These are phyloP conservation scores for Esox niger DNA, from an alignment of 2,113 vertebrate species.

Conservation along the genomic window DNA sequence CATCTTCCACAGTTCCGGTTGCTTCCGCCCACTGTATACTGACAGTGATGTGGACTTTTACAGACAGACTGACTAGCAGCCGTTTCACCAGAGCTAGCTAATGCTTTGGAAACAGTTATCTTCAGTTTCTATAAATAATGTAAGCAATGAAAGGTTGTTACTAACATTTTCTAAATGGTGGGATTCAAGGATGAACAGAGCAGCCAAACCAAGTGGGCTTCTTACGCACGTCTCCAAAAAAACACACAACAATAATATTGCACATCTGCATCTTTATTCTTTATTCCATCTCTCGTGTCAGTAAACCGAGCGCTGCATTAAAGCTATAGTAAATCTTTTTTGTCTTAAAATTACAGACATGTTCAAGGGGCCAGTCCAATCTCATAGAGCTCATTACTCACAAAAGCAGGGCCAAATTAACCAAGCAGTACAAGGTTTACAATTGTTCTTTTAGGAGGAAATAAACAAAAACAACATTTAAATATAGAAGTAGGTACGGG, in stretches of 20 bases:
- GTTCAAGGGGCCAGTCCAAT: conserved; percentile 47
- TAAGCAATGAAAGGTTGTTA: neutral
- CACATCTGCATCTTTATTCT: conserved; percentile 67
- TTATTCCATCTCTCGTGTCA: conserved; percentile 42
- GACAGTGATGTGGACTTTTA: conserved; percentile 7
- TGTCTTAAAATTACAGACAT: conserved; percentile 18
- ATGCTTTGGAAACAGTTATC: conserved; percentile 22
- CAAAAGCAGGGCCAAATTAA: too few relatives aligned
- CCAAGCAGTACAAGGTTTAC: too few relatives aligned
- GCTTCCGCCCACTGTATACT: conserved; percentile 35
- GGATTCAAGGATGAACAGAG: too few relatives aligned
- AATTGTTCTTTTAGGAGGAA: too few relatives aligned
- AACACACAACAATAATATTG: conserved; percentile 31
- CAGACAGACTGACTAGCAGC: neutral
- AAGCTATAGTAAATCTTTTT: conserved; percentile 51
- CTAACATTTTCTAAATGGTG: neutral
- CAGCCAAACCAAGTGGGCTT: too few relatives aligned
- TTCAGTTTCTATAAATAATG: neutral
- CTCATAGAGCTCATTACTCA: conserved; percentile 39
- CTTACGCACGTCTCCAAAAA: conserved; percentile 16
- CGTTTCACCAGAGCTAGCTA: conserved; percentile 17
- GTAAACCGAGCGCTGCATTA: conserved; percentile 52
- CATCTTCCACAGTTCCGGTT: conserved; percentile 42
- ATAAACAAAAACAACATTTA: too few relatives aligned
- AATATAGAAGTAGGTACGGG: too few relatives aligned